phyloP scores from a whole-genome alignment of 92 coral and sea anemone species.

The Umimayanthus kanabou region DNA sequence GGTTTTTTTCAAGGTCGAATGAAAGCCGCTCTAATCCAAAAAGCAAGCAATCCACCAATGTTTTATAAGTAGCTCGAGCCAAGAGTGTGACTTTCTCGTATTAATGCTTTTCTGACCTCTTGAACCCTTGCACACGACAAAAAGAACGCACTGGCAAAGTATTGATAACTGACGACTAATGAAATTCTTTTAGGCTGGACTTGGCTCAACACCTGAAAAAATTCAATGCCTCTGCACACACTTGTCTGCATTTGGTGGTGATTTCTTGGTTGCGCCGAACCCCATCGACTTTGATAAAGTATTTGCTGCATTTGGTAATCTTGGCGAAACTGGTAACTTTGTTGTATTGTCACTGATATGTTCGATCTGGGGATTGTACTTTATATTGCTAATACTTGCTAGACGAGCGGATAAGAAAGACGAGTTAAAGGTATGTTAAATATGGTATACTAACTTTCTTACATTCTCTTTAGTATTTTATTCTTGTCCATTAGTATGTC shows the following conservation, averaged over 20 bases:
- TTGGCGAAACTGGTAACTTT: slow-evolving; percentile 81
- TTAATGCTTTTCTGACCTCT: too few species aligned
- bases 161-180: not conserved
- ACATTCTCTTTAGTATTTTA: too few species aligned
- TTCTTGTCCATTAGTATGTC: too few species aligned
- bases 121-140: too few species aligned
- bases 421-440: slow-evolving; percentile 56
- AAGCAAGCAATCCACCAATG: too few species aligned
- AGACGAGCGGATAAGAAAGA: slow-evolving; percentile 75
- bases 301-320: slow-evolving; percentile 83
- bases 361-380: slow-evolving; percentile 63
- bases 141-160: too few species aligned
- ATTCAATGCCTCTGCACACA: slow-evolving; percentile 83
- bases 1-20: too few species aligned
- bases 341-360: slow-evolving; percentile 77
- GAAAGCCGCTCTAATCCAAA: too few species aligned
- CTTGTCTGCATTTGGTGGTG: slow-evolving; percentile 90
- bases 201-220: slow-evolving; percentile 53
- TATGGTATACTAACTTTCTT: too few species aligned
- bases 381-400: slow-evolving; percentile 63
- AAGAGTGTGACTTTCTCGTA: too few species aligned
- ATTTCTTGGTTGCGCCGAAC: slow-evolving; percentile 89
- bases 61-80: too few species aligned
- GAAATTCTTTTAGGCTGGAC: slow-evolving; percentile 63
- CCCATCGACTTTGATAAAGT: slow-evolving; percentile 92